Evolutionary conservation across 2,113 vertebrate species (phyloP), one percentile per base, ranked within the genome.

Genomic region (Hyaena hyaena): DNA sequence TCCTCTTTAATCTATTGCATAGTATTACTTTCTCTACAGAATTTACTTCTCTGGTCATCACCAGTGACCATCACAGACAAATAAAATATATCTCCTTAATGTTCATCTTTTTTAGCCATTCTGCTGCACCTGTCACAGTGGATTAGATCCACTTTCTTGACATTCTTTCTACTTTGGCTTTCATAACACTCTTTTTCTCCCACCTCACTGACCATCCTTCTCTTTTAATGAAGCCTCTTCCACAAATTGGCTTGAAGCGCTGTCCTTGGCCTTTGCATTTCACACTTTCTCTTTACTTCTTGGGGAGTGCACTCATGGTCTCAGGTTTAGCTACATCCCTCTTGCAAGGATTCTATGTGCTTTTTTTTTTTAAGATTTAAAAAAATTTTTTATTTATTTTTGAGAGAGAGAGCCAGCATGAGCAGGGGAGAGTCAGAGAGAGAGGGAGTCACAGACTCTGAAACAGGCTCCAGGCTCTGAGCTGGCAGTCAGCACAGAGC

Each of bases 81-180:
- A 65, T 79, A 89, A 86, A 89, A 84, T 83, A 10, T 21, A 53
- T 65, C 63, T 87, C 91, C 74, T 63, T 85, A 74, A 80, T 94
- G 96, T 89, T 69, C 19, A 39, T 90, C 24, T 58, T 94, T 79
- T 91, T 86, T n/a, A 93, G 80, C n/a, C 39, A 81, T 80, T 90
- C 43, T 90, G 12, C 61, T 92, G 31, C 11, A 23, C 79, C 84
- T 73, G 39, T 89, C 71, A 81, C 58, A 31, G n/a, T 65, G 88
- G 61, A 65, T 74, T 74, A 68, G 33, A 69, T 66, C 45, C 61
- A 65, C 50, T 19, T 90, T 74, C 84, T 77, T 91, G 65, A 76
- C 21, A 53, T 50, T 90, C 53, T 90, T 35, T 90, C 23, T 93
- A 16, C 90, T 77, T 65, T 79, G 76, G 65, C 35, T 83, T 55